Base-by-base conservation (phyloP, 35 echinoderm and acorn worm species). In the Lytechinus pictus region DNA sequence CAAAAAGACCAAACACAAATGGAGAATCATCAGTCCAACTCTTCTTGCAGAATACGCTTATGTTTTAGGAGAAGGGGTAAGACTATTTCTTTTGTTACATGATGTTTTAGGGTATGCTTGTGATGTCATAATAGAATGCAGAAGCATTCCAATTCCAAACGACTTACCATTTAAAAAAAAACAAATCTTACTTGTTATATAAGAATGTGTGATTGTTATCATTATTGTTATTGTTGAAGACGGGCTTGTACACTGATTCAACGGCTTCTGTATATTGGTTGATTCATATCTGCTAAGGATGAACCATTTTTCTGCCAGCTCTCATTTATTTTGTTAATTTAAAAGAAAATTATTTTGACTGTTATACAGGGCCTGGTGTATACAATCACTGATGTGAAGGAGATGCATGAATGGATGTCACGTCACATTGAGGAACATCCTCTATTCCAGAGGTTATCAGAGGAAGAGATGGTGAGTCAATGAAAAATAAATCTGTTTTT, bases 1-100 rank as follows among this genome's bases (percentile, higher is more conserved):
- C 95, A 99, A 99, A 97, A 99, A 99, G 94, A 98, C 97, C n/a
- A 99, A 99, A 95, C 98, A 99, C 95, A 99, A 99, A 52, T 99
- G 98, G 98, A 95, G 98, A 88, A 98, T 99, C 60, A 95, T 99
- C 21, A 99, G 95, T 52, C 95, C 96, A 93, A 97, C 98, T 9
- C 94, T 99, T 24, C 61, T 99, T 10, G 97, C 98, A 61, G 98
- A 99, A 94, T 99, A 99, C 95, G 95, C 98, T 16, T 99, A 99
- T 61, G 79, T 99, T 9, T 28, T 99, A 24, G 94, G 95, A 58
- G 97, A 98, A 97, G 98, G 98, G 95, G 98, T 99, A 97, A 96
- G 98, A 72, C 19, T 8, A n/a, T 0, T 5, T 27, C 19, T 24
- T 3, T 79, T 79, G 19, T 44, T 44, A 44, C 33, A 44, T 44